These are phyloP conservation scores for Crotalus horridus DNA, from an alignment of 2,113 vertebrate genomes.

Conservation along the genomic window DNA sequence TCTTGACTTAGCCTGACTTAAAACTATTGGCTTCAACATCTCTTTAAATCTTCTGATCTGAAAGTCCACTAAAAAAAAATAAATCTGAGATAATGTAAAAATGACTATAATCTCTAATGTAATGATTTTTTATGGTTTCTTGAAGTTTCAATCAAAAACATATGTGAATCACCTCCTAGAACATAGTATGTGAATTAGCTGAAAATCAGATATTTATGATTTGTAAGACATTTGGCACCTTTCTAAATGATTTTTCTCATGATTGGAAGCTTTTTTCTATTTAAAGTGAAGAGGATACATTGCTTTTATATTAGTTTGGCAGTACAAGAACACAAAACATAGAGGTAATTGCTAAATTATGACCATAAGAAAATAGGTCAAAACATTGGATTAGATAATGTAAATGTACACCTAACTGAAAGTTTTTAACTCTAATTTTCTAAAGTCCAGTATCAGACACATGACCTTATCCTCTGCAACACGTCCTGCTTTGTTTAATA, in stretches of 20 bases:
- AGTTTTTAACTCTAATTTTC: slow-evolving; percentile 26
- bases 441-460: background rate
- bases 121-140: background rate
- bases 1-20: background rate
- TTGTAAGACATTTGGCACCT: background rate
- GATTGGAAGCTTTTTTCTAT: background rate
- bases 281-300: background rate
- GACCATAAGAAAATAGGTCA: background rate
- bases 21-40: background rate
- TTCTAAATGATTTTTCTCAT: background rate
- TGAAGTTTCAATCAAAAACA: background rate
- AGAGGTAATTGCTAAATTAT: background rate
- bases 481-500: slow-evolving; percentile 31
- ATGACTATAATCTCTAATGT: background rate
- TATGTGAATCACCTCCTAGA: background rate
- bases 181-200: background rate
- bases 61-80: background rate
- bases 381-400: slow-evolving; percentile 21
- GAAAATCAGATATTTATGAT: background rate
- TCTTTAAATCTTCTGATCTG: background rate
- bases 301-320: background rate
- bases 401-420: slow-evolving; percentile 28
- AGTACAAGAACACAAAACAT: background rate
- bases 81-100: background rate
- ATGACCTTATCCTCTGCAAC: slow-evolving; percentile 39